Percentiles rank a stretch among this genome's conserved stretches.
Conservation (phyloP, 1,140 invertebrate species). For the Hyles euphorbiae region DNA sequence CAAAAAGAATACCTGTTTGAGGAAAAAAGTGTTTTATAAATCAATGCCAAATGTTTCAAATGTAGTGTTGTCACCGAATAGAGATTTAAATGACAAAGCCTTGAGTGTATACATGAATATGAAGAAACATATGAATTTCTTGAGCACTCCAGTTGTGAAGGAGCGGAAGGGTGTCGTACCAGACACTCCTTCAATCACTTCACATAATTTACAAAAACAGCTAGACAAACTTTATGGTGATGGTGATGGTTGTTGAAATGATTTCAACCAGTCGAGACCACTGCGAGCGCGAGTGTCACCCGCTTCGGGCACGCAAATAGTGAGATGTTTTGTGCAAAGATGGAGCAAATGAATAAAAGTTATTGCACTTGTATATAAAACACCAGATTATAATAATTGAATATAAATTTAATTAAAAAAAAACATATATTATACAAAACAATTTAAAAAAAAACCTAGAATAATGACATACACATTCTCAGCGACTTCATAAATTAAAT, state of each 20-base stretch:
- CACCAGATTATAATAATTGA: no score
- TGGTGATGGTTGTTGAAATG: constrained; percentile 1
- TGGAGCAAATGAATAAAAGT: no score
- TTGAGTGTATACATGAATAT: constrained; percentile 59
- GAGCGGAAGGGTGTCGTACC: constrained; percentile 14
- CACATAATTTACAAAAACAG: constrained; percentile 60
- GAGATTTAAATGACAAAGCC: constrained; percentile 37
- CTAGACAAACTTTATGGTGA: constrained; percentile 52
- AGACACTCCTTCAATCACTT: constrained; percentile 51
- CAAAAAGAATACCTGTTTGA: constrained; percentile 47
- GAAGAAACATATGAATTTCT: constrained; percentile 59
- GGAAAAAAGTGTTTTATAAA: constrained; percentile 52
- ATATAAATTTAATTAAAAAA: no score
- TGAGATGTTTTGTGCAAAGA: no score
- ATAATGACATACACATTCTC: no score
- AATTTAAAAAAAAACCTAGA: no score
- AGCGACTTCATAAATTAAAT: no score
- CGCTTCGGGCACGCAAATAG: no score
- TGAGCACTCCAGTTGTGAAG: constrained; percentile 50
- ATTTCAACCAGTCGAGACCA: no score
- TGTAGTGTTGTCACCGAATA: constrained; percentile 32
- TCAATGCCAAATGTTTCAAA: constrained; percentile 53
- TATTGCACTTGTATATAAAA: no score
- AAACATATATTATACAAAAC: no score
- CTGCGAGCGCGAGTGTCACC: no score